These are phyloP conservation scores for Stenopsyche tienmushanensis DNA, from an alignment of 1,140 invertebrate genomes.

Conservation along the genomic window DNA sequence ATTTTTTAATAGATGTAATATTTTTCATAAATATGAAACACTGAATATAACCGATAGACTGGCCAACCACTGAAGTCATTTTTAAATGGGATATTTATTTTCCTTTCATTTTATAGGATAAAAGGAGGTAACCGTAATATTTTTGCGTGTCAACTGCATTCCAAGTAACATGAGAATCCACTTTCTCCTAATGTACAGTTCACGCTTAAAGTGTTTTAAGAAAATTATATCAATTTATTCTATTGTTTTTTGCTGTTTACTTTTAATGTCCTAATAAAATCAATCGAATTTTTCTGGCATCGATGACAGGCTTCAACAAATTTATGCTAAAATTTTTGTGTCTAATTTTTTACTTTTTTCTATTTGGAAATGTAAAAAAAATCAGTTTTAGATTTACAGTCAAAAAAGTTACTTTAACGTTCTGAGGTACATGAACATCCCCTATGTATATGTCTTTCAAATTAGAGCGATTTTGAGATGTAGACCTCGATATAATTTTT, in stretches of 20 bases:
- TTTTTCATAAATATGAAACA: no score
- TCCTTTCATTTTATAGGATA: no score
- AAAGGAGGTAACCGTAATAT: constrained; percentile 39
- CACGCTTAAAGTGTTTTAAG: constrained; percentile 34
- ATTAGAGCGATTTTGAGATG: constrained; percentile 57
- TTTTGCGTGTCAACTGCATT: constrained; percentile 52
- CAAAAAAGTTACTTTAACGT: constrained; percentile 43
- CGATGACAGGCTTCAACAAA: background rate
- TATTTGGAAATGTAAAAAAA: no score
- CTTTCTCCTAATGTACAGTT: constrained; percentile 42
- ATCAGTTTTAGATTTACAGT: no score
- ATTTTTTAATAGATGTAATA: no score
- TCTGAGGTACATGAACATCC: constrained; percentile 58
- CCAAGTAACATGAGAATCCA: constrained; percentile 57
- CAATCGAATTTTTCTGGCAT: background rate
- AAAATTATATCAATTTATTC: constrained; percentile 2
- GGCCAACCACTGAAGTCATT: no score
- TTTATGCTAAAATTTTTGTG: background rate
- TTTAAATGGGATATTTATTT: no score
- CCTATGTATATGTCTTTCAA: constrained; percentile 48
- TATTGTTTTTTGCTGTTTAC: background rate
- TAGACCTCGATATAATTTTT: constrained; percentile 46
- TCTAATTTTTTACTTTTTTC: background rate
- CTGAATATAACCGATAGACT: no score
- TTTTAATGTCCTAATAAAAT: constrained; percentile 3